Evolutionary conservation across 2,797 vertebrate genomes (phyloP).

Genomic region (Cirrhinus molitorella): DNA sequence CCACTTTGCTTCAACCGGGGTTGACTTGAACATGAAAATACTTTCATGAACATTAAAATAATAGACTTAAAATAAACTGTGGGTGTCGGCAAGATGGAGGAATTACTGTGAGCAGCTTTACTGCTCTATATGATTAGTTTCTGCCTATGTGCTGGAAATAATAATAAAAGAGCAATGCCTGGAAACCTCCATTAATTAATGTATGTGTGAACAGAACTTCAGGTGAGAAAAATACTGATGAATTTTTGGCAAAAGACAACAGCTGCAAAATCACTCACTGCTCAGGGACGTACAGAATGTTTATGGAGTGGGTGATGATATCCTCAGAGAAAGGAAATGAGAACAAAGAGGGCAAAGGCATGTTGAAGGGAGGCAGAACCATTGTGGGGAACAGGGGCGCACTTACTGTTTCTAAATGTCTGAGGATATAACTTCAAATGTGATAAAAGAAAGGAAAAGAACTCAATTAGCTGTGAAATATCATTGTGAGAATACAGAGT

Average conservation of each 20-base stretch:
- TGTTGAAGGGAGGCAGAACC: conserved; percentile 40
- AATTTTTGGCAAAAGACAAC: conserved; percentile 62
- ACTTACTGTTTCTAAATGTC: conserved; percentile 77
- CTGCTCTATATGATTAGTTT: not conserved
- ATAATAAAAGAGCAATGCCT: not conserved
- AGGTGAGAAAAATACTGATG: conserved; percentile 26
- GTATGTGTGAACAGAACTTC: conserved; percentile 22
- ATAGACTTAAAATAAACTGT: not conserved
- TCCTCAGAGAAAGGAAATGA: conserved; percentile 42
- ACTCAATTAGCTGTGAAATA: conserved; percentile 65
- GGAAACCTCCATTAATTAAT: not conserved
- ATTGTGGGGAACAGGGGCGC: conserved; percentile 37
- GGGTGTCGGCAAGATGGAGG: not conserved
- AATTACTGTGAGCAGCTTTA: not conserved
- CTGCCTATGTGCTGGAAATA: not conserved
- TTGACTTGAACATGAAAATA: too few relatives aligned
- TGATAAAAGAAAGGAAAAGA: conserved; percentile 54
- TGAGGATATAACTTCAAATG: conserved; percentile 65
- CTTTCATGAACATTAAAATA: too few relatives aligned
- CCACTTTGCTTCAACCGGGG: too few relatives aligned
- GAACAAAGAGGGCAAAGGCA: conserved; percentile 25
- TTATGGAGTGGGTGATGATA: conserved; percentile 23
- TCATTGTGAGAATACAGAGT: conserved; percentile 26
- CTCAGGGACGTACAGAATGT: conserved; percentile 27
- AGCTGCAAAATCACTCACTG: conserved; percentile 52